A percentile compares a stretch with the other conserved stretches of the same genome.
Evolutionary conservation across 2,888 invertebrate species (phyloP).

Genomic region (Ennomos quercinarius): DNA sequence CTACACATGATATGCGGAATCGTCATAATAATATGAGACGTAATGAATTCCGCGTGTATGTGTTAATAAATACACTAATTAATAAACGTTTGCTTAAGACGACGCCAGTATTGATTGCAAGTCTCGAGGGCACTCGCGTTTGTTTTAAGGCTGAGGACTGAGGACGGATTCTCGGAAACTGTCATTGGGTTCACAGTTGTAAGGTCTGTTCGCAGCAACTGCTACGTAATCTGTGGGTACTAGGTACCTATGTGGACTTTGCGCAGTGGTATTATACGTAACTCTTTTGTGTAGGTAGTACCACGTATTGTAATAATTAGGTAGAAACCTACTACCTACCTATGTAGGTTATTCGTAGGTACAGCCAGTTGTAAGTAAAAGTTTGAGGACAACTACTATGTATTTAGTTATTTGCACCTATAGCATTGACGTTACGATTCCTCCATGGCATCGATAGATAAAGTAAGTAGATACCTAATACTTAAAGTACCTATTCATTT

Average conservation of each 20-base stretch:
- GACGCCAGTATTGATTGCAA: constrained; percentile 40
- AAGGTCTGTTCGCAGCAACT: constrained; percentile 9
- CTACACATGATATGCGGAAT: constrained; percentile 13
- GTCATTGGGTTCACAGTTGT: constrained; percentile 7
- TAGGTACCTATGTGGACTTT: constrained; percentile 2
- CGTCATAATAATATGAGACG: constrained; percentile 35
- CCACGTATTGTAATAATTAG: too few species aligned
- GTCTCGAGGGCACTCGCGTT: constrained; percentile 42
- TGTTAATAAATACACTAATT: constrained; percentile 55
- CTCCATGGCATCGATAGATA: too few species aligned
- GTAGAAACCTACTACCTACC: too few species aligned
- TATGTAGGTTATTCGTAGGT: too few species aligned
- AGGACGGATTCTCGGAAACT: constrained; percentile 53
- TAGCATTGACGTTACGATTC: too few species aligned
- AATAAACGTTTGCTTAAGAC: constrained; percentile 46
- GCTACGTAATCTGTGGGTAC: constrained; percentile 7
- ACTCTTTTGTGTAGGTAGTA: too few species aligned
- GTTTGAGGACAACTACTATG: too few species aligned
- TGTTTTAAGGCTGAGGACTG: constrained; percentile 50
- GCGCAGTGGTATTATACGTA: too few species aligned
- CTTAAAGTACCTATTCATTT: too few species aligned
- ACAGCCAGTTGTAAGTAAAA: too few species aligned
- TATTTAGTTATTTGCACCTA: too few species aligned
- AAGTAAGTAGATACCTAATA: too few species aligned
- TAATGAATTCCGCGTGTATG: constrained; percentile 47